phyloP scores from a whole-genome alignment of 2,797 vertebrate genomes.

The Urosaurus nigricauda region DNA sequence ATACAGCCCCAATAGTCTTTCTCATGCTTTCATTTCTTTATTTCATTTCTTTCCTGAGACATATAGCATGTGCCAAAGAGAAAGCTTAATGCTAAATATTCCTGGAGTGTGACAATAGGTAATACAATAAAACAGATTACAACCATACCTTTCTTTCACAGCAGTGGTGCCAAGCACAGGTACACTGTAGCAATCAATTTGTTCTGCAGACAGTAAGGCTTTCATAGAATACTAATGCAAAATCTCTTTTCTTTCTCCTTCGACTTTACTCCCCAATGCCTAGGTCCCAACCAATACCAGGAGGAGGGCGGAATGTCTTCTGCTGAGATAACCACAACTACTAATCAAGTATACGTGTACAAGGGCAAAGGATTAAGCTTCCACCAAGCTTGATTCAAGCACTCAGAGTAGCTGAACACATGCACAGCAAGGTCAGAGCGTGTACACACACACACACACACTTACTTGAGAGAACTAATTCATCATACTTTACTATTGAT shows the following conservation, averaged over 20 bases:
- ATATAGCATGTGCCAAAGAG: constrained; percentile 69
- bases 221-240: constrained; percentile 94
- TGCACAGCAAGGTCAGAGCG: constrained; percentile 85
- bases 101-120: constrained; percentile 82
- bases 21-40: constrained; percentile 75
- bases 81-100: constrained; percentile 78
- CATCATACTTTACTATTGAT: constrained; percentile 83
- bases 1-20: constrained; percentile 57
- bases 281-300: constrained; percentile 90
- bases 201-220: constrained; percentile 93
- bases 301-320: constrained; percentile 88
- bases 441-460: constrained; percentile 64
- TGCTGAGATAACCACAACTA: constrained; percentile 93
- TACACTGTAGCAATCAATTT: constrained; percentile 98
- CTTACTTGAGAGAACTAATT: constrained; percentile 83
- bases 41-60: constrained; percentile 72
- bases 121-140: constrained; percentile 86
- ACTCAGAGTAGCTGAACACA: constrained; percentile 83
- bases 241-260: constrained; percentile 83
- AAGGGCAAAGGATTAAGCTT: constrained; percentile 93
- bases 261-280: constrained; percentile 88
- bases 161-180: constrained; percentile 95
- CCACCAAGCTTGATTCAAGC: constrained; percentile 87
- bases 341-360: constrained; percentile 94
- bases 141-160: constrained; percentile 91